Evolutionary conservation across 2,888 invertebrate species (phyloP), one percentile per base, ranked within the genome.

Genomic region (Lampropteryx suffumata): DNA sequence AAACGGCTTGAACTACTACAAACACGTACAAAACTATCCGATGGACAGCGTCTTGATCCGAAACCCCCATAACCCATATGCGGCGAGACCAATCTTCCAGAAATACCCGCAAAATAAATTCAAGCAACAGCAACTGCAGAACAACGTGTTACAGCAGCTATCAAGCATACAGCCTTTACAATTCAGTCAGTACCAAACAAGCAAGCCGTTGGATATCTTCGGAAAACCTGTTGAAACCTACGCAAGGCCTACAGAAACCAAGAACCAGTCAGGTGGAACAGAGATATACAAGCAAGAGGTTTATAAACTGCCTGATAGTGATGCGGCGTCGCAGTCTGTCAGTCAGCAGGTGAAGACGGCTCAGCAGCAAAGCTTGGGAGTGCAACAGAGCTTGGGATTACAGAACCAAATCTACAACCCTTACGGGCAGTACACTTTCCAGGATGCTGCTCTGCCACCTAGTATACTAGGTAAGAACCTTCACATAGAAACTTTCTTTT

Each of bases 201-300:
- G 61, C 2, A 88, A 84, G 48, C 85, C 87, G 1, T 55, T 78
- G 11, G 84, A 88, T 33, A 45, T 80, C 13, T 86, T 72, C 44
- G 76, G 73, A 3, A 89, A 88, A 42, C 84, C 86, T 0, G 66
- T 82, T 1, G 86, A 89, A 39, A 64, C 64, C 17, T 84, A 82
- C 52, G 74, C 65, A 8, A 75, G 83, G 48, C 89, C 84, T 0
- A 60, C 59, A 9, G 73, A 78, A n/a, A 68, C 64, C 14, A 76
- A 73, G 39, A 77, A 76, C 12, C 71, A 70, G 13, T 43, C 50
- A 21, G 62, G 65, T 21, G 73, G 66, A 5, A 69, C 71, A 11
- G 89, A 88, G 64, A 81, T 82, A 13, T 88, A 69, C 47, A 90
- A 90, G 57, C 85, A 84, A 0, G 86, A 90, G 61, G 76, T 90